A percentile compares a stretch with the other conserved stretches of the same genome.
Conservation (phyloP, 1,140 invertebrate genomes). For the Thalassaphorura encarpata region DNA sequence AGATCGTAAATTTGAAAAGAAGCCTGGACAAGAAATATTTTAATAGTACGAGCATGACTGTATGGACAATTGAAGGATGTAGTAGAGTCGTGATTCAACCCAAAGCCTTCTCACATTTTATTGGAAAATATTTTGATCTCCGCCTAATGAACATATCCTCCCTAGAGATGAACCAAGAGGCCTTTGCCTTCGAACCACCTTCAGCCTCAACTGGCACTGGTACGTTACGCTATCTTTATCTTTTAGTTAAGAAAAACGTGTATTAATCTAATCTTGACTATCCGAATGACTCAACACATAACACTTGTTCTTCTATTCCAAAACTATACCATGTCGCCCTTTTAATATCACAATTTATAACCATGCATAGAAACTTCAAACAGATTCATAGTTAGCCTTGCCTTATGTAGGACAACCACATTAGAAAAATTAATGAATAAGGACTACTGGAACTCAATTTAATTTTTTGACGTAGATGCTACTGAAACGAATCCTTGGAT, state of each 20-base stretch:
- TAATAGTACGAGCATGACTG: not conserved
- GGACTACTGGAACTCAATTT: too few species aligned
- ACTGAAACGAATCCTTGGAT: too few species aligned
- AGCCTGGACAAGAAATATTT: not conserved
- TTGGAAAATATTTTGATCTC: not conserved
- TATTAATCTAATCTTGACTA: too few species aligned
- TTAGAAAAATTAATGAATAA: too few species aligned
- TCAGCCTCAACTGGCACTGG: not conserved
- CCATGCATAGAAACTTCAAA: not conserved
- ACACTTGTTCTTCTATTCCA: not conserved
- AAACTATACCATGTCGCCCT: not conserved
- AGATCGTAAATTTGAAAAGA: slow-evolving; percentile 1
- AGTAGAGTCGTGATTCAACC: not conserved
- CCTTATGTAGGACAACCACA: too few species aligned
- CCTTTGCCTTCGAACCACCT: not conserved
- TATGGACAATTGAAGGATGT: not conserved
- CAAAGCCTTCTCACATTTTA: not conserved
- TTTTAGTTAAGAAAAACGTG: too few species aligned
- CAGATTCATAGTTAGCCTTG: too few species aligned
- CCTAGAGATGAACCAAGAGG: not conserved
- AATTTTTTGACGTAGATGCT: too few species aligned
- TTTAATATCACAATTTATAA: not conserved
- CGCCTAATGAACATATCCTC: not conserved
- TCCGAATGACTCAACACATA: too few species aligned
- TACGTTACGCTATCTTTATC: not conserved